Conservation (phyloP, 2,888 invertebrate species). For the Nymphalis urticae region DNA sequence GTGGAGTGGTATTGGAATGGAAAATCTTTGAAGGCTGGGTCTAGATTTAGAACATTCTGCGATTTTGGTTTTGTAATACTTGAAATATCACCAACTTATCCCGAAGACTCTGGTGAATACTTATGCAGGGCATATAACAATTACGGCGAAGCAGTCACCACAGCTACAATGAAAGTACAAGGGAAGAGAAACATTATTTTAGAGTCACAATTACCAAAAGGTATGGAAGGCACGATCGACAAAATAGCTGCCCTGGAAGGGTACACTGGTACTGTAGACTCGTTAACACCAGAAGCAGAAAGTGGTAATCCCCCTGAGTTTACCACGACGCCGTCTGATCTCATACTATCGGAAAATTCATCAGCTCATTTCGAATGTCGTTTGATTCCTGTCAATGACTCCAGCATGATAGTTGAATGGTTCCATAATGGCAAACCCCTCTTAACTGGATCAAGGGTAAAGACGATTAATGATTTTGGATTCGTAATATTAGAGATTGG, state of each 20-base stretch:
- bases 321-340: conserved; percentile 91
- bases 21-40: conserved; percentile 92
- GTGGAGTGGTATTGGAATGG: conserved; percentile 98
- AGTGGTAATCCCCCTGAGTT: conserved; percentile 95
- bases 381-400: conserved; percentile 93
- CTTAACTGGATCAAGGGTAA: conserved; percentile 94
- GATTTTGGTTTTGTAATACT: conserved; percentile 99
- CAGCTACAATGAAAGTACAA: conserved; percentile 93
- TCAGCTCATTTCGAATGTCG: conserved; percentile 96
- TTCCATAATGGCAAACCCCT: conserved; percentile 97
- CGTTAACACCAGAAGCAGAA: conserved; percentile 88
- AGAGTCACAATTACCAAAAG: conserved; percentile 94
- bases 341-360: conserved; percentile 91
- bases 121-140: conserved; percentile 93
- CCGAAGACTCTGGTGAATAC: conserved; percentile 97
- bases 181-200: conserved; percentile 95
- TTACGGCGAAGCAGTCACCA: conserved; percentile 95
- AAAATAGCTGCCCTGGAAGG: conserved; percentile 96
- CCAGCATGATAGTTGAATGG: conserved; percentile 98
- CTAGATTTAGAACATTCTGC: conserved; percentile 97
- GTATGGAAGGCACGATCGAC: conserved; percentile 96
- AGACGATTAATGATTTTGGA: conserved; percentile 98
- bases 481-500: conserved; percentile 98
- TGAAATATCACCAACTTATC: conserved; percentile 98
- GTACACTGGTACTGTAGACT: conserved; percentile 86